Conservation (phyloP, 2,113 vertebrate species). For the Thamnophis sirtalis region DNA sequence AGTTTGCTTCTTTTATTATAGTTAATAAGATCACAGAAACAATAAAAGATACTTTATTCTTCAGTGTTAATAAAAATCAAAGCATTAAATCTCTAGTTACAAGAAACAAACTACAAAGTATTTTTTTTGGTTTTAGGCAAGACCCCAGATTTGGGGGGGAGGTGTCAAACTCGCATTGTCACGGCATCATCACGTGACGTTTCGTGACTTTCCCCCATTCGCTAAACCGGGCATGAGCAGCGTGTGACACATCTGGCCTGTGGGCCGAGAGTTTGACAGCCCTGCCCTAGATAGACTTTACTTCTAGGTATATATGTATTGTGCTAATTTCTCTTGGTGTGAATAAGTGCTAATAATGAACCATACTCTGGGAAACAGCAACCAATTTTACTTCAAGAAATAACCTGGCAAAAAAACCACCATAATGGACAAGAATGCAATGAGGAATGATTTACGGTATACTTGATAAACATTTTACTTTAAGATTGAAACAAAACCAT, state of each 20-base stretch:
- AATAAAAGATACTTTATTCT: not conserved
- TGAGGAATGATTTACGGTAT: constrained; percentile 72
- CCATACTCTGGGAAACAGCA: constrained; percentile 61
- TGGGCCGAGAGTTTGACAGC: too few species aligned
- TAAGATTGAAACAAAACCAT: constrained; percentile 66
- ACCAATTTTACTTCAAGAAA: constrained; percentile 63
- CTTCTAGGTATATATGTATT: not conserved
- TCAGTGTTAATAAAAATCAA: not conserved
- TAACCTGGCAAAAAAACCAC: constrained; percentile 63
- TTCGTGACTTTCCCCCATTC: too few species aligned
- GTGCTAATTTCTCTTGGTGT: constrained; percentile 71
- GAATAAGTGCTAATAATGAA: constrained; percentile 69
- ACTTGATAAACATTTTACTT: constrained; percentile 68
- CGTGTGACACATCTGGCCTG: too few species aligned
- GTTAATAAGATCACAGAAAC: not conserved
- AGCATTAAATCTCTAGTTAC: not conserved
- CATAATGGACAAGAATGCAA: constrained; percentile 67
- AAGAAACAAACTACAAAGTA: constrained; percentile 36
- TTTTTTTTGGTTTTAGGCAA: not conserved
- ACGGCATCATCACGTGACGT: too few species aligned
- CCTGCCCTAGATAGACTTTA: not conserved
- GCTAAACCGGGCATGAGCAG: too few species aligned
- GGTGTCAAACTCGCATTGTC: too few species aligned
- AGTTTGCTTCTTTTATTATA: not conserved
- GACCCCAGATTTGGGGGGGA: not conserved